Percentiles rank a stretch among this genome's conserved stretches.
phyloP scores from a whole-genome alignment of 2,113 vertebrate genomes.

The Uropsilus gracilis region DNA sequence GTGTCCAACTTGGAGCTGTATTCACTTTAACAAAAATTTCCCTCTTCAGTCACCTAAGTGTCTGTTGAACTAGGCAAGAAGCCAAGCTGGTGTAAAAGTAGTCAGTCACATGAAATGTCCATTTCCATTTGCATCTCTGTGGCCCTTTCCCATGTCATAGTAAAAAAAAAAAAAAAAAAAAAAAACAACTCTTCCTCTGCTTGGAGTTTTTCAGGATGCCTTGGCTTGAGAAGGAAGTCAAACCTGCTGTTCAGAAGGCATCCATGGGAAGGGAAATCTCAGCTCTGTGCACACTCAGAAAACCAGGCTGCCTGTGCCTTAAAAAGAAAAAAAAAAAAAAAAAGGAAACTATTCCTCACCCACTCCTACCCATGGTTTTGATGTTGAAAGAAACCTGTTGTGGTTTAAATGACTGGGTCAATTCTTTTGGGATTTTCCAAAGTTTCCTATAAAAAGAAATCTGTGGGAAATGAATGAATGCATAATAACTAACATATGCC shows the following conservation, averaged over 20 bases:
- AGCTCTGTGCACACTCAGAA: constrained; percentile 50
- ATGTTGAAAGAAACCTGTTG: constrained; percentile 89
- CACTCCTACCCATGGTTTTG: constrained; percentile 83
- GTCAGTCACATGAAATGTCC: constrained; percentile 12
- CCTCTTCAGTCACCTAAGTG: constrained; percentile 62
- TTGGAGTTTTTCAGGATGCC: constrained; percentile 67
- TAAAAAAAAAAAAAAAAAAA: constrained; percentile 48
- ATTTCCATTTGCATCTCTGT: constrained; percentile 53
- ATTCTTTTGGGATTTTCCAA: constrained; percentile 88
- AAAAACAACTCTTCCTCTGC: constrained; percentile 73
- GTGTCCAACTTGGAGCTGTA: constrained; percentile 70
- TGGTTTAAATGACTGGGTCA: constrained; percentile 87
- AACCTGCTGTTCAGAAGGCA: constrained; percentile 36
- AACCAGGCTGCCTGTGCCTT: constrained; percentile 57
- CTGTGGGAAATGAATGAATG: constrained; percentile 89
- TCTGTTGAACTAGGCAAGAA: constrained; percentile 50
- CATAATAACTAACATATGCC: constrained; percentile 90
- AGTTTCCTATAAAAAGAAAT: constrained; percentile 89
- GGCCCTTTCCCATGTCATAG: constrained; percentile 67
- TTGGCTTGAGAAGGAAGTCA: constrained; percentile 52
- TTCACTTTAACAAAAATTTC: constrained; percentile 72
- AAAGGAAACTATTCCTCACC: constrained; percentile 81
- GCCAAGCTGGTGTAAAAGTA: constrained; percentile 52
- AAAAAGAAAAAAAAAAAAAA: neutral
- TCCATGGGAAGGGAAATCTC: neutral